Base-by-base conservation (phyloP, 2,888 invertebrate species). In the Drosophila anomalata region DNA sequence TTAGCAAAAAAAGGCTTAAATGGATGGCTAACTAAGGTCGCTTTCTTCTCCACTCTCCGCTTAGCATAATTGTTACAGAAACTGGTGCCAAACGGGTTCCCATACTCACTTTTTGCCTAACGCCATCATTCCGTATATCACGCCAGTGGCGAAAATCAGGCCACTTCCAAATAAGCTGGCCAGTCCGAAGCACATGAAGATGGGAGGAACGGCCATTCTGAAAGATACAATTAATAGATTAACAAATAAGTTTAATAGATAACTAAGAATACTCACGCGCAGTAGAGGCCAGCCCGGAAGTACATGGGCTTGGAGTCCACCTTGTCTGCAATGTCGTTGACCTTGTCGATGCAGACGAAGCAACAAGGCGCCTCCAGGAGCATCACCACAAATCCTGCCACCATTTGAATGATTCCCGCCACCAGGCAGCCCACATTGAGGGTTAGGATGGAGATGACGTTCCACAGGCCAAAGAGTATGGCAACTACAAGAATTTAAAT, bases 291-390 rank as follows among this genome's bases (percentile, higher is more conserved):
- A 11, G 97, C 98, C 92, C 97, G 96, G 90, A 97, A 96, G 96
- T 97, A 98, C 90, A 96, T 95, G 0, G 98, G 97, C 78, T 96
- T 94, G 58, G 93, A 93, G 87, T 98, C 98, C 57, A 97, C 95
- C 93, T 94, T 95, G 87, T 95, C 95, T 66, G 97, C 96, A 58
- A 98, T 93, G 71, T 94, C 94, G 92, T 97, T 96, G 61, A 99
- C 97, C 93, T 97, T 97, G 90, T 98, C 99, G 76, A 99, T 94
- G 92, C 98, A 99, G 93, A 97, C 94, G 92, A 98, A 99, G 92
- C 98, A 99, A 91, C 97, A 99, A 0, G 99, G 99, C 42, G 99
- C 98, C 92, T 99, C 99, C 87, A 98, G 94, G 47, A 96, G 95
- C 79, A 98, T 94, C 70, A 97, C 95, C 72, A 97, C 89, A 92